phyloP scores from a whole-genome alignment of 2,113 vertebrate genomes.

The Fulica atra region DNA sequence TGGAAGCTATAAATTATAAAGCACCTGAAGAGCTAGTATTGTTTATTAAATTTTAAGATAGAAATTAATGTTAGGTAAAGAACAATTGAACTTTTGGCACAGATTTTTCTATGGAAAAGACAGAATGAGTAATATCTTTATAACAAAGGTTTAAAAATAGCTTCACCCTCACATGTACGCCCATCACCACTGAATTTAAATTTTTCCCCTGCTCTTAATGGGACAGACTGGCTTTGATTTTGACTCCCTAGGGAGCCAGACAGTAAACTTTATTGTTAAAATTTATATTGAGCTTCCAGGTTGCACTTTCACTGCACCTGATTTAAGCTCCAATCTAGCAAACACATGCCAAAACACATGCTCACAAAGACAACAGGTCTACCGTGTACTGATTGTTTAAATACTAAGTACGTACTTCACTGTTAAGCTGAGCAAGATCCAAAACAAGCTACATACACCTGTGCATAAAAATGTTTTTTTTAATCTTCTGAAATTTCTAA shows the following conservation, averaged over 20 bases:
- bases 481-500: neutral
- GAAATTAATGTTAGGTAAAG: neutral
- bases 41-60: neutral
- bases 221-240: neutral
- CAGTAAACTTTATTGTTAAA: neutral
- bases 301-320: neutral
- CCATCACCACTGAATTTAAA: neutral
- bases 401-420: neutral
- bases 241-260: neutral
- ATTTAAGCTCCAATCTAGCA: neutral
- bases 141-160: neutral
- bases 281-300: neutral
- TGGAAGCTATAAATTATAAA: neutral
- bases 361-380: neutral
- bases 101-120: neutral
- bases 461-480: neutral
- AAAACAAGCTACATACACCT: neutral
- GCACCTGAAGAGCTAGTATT: neutral
- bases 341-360: neutral
- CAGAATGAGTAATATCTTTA: neutral
- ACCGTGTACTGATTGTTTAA: neutral
- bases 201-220: neutral
- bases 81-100: neutral
- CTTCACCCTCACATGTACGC: neutral
- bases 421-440: neutral